phyloP scores from a whole-genome alignment of 2,797 vertebrate genomes.

The Morelia viridis region DNA sequence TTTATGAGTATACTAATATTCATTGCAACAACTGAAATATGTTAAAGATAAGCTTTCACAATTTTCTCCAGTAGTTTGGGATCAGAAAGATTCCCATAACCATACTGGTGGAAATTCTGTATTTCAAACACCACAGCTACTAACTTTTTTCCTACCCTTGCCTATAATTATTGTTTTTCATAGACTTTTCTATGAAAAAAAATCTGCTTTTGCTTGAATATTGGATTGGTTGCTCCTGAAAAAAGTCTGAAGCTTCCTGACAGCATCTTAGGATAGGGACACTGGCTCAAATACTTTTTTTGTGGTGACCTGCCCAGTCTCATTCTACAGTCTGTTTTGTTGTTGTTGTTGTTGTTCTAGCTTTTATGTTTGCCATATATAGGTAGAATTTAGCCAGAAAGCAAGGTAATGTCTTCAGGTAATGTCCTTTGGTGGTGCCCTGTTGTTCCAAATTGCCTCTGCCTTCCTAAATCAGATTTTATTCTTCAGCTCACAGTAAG shows the following conservation, averaged over 20 bases:
- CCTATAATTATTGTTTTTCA: neutral
- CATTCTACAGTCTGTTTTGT: neutral
- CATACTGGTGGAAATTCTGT: neutral
- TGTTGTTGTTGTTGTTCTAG: neutral
- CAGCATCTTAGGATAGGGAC: neutral
- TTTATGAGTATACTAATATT: neutral
- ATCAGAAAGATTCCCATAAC: neutral
- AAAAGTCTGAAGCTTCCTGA: neutral
- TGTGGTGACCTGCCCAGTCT: neutral
- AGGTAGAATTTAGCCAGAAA: neutral
- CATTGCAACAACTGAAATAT: neutral
- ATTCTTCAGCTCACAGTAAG: neutral
- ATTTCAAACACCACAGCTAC: neutral
- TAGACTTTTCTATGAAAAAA: neutral
- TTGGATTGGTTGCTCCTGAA: neutral
- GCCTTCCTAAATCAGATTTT: neutral
- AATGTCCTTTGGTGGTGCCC: neutral
- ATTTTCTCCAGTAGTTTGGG: neutral
- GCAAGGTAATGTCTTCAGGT: neutral
- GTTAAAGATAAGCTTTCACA: neutral
- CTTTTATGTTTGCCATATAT: neutral
- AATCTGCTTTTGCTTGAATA: neutral
- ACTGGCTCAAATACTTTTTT: neutral
- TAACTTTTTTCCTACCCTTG: neutral
- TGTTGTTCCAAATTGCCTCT: neutral